Base-by-base conservation (phyloP, 2,888 invertebrate species). In the Malthinus seriepunctatus region DNA sequence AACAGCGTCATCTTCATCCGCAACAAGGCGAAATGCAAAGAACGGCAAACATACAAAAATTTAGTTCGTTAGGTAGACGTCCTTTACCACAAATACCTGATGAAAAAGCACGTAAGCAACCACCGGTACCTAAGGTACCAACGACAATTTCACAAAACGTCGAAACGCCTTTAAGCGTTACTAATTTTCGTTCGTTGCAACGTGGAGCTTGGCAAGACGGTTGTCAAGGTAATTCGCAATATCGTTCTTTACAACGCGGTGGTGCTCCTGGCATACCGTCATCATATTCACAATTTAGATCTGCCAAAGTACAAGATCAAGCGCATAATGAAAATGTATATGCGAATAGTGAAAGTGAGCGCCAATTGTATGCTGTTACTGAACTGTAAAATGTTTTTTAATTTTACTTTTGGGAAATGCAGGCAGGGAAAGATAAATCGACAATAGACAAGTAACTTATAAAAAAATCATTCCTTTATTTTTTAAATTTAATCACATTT, bases 341-440 rank as follows among this genome's bases (percentile, higher is more conserved):
- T 61, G 76, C 79, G 2, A 77, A 79, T 55, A 76, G 75, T 58
- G 81, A 81, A 51, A 80, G 79, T 64, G 79, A 82, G 63, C 77
- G 80, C 61, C 79, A 79, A 63, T 67, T 91, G 65, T 91, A 90
- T 74, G 90, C 90, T 48, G 89, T 91, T 65, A 88, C 91, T 54
- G 88, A 85, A 74, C 81, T 87, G 80, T 87, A 85, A 80, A 49
- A 58, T 59, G 45, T 56, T 58, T 66, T 71, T 69, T 66, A 52
- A 63, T 66, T 64, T 68, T 67, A 63, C 64, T 67, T 74, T 77
- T 77, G 76, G 78, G 78, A 74, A 73, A 76, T 79, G 78, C 78
- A 78, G 78, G 78, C 78, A 79, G 77, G 15, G 44, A 33, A 38
- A 45, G 34, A 51, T 42, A 38, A 47, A 23, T 6, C 45, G 60